Evolutionary conservation across 2,113 vertebrate genomes (phyloP).

Genomic region (Psilopogon haemacephalus): DNA sequence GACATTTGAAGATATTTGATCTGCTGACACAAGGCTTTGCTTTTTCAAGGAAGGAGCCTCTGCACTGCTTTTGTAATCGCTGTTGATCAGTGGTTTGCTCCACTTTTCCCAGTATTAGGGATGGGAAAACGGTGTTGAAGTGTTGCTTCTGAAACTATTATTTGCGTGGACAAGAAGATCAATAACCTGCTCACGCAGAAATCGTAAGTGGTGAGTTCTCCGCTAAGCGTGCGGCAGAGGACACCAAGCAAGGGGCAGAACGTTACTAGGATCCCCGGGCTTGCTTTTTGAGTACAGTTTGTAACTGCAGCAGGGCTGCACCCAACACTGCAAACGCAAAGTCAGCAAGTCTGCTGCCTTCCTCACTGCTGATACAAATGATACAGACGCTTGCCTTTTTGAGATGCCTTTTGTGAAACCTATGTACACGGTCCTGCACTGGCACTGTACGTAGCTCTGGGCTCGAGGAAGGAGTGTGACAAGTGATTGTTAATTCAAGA

Average conservation of each 20-base stretch:
- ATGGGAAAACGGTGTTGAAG: slow-evolving; percentile 62
- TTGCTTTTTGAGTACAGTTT: slow-evolving; percentile 59
- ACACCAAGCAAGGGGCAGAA: slow-evolving; percentile 21
- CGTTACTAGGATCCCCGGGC: background rate
- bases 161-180: slow-evolving; percentile 50
- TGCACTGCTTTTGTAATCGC: slow-evolving; percentile 77
- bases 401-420: slow-evolving; percentile 88
- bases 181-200: slow-evolving; percentile 47
- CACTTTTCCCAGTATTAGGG: slow-evolving; percentile 71
- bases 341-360: slow-evolving; percentile 70
- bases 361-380: slow-evolving; percentile 70
- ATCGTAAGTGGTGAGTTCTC: slow-evolving; percentile 14
- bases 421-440: slow-evolving; percentile 75
- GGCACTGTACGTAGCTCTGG: slow-evolving; percentile 81
- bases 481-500: slow-evolving; percentile 51
- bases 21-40: slow-evolving; percentile 62
- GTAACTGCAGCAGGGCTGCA: slow-evolving; percentile 83
- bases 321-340: slow-evolving; percentile 66
- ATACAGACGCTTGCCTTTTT: slow-evolving; percentile 75
- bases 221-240: background rate
- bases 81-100: slow-evolving; percentile 88
- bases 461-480: slow-evolving; percentile 62
- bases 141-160: slow-evolving; percentile 68
- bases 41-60: slow-evolving; percentile 67
- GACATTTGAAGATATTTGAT: slow-evolving; percentile 60